Conservation (phyloP, 2,888 invertebrate species). For the Hirtodrosophila alboralis region DNA sequence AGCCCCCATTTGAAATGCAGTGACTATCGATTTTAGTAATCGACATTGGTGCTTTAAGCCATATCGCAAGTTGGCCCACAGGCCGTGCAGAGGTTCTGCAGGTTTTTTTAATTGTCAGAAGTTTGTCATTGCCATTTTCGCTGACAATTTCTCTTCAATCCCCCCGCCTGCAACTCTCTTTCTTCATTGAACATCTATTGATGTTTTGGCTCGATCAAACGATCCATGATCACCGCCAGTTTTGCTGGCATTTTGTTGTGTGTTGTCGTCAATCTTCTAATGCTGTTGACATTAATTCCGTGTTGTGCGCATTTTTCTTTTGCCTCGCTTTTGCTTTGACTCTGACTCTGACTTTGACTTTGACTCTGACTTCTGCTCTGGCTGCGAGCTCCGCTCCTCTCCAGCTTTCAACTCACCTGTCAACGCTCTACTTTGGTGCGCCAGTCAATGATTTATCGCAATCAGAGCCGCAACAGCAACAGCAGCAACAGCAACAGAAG, state of each 20-base stretch:
- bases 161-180: constrained; percentile 11
- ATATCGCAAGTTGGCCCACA: constrained; percentile 9
- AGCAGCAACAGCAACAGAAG: constrained; percentile 11
- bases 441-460: constrained; percentile 64
- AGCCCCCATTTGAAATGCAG: neutral
- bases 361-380: constrained; percentile 1
- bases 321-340: constrained; percentile 28
- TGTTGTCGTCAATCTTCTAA: constrained; percentile 70
- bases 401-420: constrained; percentile 56
- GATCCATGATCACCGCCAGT: constrained; percentile 33
- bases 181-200: constrained; percentile 11
- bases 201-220: constrained; percentile 34
- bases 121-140: constrained; percentile 59
- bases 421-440: constrained; percentile 64
- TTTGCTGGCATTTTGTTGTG: constrained; percentile 44
- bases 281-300: constrained; percentile 77
- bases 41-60: constrained; percentile 12
- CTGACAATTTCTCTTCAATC: constrained; percentile 41
- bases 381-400: constrained; percentile 16
- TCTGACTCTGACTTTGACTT: neutral
- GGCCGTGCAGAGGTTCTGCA: constrained; percentile 12
- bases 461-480: constrained; percentile 20
- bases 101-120: constrained; percentile 64
- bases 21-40: constrained; percentile 54
- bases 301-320: constrained; percentile 71